Evolutionary conservation across 2,888 invertebrate species (phyloP).

Genomic region (Pemphredon lugubris): DNA sequence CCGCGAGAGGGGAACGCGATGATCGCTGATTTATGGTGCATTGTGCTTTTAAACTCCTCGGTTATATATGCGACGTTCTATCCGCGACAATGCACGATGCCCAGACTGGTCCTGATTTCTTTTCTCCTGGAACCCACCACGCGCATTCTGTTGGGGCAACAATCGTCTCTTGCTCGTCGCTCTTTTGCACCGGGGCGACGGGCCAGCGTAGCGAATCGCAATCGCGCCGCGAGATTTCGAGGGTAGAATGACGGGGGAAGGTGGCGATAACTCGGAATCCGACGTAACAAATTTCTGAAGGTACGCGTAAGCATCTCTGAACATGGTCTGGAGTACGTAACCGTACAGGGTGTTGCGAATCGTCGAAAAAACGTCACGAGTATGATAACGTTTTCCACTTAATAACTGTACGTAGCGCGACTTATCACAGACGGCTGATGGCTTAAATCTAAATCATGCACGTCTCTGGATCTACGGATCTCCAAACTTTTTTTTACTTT

Average conservation of each 20-base stretch:
- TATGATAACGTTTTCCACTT: too few relatives aligned
- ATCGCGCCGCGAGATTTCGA: constrained; percentile 39
- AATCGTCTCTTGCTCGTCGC: constrained; percentile 46
- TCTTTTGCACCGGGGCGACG: constrained; percentile 12
- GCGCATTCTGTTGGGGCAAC: constrained; percentile 68
- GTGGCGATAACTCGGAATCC: constrained; percentile 31
- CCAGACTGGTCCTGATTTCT: constrained; percentile 38
- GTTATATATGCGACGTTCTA: constrained; percentile 57
- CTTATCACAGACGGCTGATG: too few relatives aligned
- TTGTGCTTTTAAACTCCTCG: constrained; percentile 66
- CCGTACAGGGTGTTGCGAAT: too few relatives aligned
- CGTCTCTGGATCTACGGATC: too few relatives aligned
- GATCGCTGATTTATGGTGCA: constrained; percentile 71
- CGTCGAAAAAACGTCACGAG: too few relatives aligned
- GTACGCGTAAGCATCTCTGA: too few relatives aligned
- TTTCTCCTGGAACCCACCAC: constrained; percentile 1
- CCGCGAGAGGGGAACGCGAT: constrained; percentile 43
- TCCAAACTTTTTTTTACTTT: too few relatives aligned
- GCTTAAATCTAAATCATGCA: too few relatives aligned
- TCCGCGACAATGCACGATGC: constrained; percentile 41
- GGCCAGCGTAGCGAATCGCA: constrained; percentile 66
- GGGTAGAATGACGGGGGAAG: constrained; percentile 24
- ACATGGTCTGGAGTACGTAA: too few relatives aligned
- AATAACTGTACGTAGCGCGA: too few relatives aligned
- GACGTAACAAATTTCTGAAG: constrained; percentile 27